Conservation (phyloP, 2,113 vertebrate species). For the Rhinogobius similis region DNA sequence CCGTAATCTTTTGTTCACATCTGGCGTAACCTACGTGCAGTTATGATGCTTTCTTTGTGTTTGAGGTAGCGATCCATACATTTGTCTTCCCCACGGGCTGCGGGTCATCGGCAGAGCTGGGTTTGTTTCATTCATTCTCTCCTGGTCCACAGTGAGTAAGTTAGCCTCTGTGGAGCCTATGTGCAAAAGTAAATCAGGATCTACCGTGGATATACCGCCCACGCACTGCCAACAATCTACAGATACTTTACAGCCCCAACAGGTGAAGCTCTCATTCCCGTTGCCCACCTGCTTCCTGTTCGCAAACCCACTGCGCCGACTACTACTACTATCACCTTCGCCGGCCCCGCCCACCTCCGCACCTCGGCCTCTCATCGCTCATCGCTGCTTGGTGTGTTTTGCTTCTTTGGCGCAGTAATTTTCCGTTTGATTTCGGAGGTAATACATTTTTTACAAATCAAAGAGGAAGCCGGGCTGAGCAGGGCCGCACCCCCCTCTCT, state of each 20-base stretch:
- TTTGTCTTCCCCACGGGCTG: slow-evolving; percentile 55
- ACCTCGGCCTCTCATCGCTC: slow-evolving; percentile 35
- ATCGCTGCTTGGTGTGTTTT: slow-evolving; percentile 72
- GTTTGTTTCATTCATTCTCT: slow-evolving; percentile 62
- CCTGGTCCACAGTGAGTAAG: slow-evolving; percentile 40
- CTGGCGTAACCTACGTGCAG: slow-evolving; percentile 3
- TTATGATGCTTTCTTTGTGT: slow-evolving; percentile 51
- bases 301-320: slow-evolving; percentile 20
- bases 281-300: slow-evolving; percentile 60
- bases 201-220: slow-evolving; percentile 35
- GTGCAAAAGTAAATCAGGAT: slow-evolving; percentile 34
- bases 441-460: slow-evolving; percentile 92
- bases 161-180: slow-evolving; percentile 41
- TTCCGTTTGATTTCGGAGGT: slow-evolving; percentile 91
- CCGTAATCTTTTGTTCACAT: slow-evolving; percentile 11
- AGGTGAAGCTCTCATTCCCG: slow-evolving; percentile 68
- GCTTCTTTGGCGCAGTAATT: slow-evolving; percentile 81
- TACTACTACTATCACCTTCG: slow-evolving; percentile 44
- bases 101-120: slow-evolving; percentile 62
- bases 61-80: slow-evolving; percentile 62
- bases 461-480: slow-evolving; percentile 82
- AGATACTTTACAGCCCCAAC: slow-evolving; percentile 47
- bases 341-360: slow-evolving; percentile 47
- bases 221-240: slow-evolving; percentile 53
- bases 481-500: slow-evolving; percentile 35